Evolutionary conservation across 1,140 invertebrate genomes (phyloP), one percentile per base, ranked within the genome.

Genomic region (Drosophila nigromelanica): DNA sequence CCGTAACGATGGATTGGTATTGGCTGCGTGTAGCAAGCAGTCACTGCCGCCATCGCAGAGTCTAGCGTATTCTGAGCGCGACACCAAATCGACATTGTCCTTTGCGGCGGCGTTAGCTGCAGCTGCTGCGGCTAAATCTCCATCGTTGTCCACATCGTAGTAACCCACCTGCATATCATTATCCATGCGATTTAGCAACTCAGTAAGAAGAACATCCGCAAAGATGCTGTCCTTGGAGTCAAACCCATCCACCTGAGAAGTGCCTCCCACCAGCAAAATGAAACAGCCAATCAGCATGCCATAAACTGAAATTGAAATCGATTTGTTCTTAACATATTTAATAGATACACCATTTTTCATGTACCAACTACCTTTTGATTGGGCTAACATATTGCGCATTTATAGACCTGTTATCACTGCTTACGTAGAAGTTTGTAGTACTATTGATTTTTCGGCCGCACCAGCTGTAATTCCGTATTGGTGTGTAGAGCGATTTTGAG

Each of bases 1-100:
- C 11, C 98, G 93, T 40, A 97, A 93, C 72, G 96, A 95, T 1
- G 96, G 95, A 92, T 94, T 95, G 0, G 95, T 94, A 45, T 58
- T 73, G 10, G 40, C 69, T 15, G 78, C 68, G 12, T 70, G 78
- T 30, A 86, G 42, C 8, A 86, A 48, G 42, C 81, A 86, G 37
- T 86, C 82, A 14, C 37, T 64, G 37, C 63, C 76, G 10, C 93
- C 93, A 4, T 78, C 80, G 35, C 81, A 91, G 30, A 91, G 52
- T 39, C 76, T 73, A 6, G 82, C 73, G 42, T 95, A 90, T 95
- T 91, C 89, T 35, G 91, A 94, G 33, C 91, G 92, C 40, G 92
- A 92, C 81, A 94, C 93, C 64, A 94, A 77, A 4, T 91, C 90
- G 37, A 91, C 82, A 58, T 89, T 89, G 33, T 80, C 80, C 52